Conservation (phyloP, 2,888 invertebrate species). For the Aleiodes alternator region DNA sequence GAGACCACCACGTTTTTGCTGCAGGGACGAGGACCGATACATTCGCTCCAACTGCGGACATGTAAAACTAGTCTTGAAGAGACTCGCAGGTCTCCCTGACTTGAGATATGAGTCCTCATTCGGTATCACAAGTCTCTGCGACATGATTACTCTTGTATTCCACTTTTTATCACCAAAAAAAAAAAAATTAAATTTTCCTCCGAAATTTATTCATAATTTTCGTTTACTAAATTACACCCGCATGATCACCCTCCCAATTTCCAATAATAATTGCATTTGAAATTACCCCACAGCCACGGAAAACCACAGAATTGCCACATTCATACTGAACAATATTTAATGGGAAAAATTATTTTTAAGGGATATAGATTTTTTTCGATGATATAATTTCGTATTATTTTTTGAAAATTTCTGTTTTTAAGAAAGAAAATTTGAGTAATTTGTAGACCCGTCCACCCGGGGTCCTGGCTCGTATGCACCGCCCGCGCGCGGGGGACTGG, state of each 20-base stretch:
- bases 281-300: too few species aligned
- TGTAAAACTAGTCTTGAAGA: conserved; percentile 77
- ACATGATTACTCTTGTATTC: conserved; percentile 57
- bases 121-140: conserved; percentile 65
- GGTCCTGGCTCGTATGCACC: conserved; percentile 65
- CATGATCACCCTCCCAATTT: background rate
- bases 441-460: conserved; percentile 45
- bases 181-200: background rate
- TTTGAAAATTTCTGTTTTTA: too few species aligned
- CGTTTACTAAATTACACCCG: background rate
- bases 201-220: conserved; percentile 4
- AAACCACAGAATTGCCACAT: too few species aligned
- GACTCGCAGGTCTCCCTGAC: conserved; percentile 71
- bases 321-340: too few species aligned
- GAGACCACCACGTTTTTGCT: conserved; percentile 84
- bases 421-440: background rate
- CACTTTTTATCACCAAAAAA: background rate
- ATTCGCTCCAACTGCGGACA: conserved; percentile 82
- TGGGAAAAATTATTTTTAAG: too few species aligned
- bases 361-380: too few species aligned
- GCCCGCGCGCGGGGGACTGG: conserved; percentile 73
- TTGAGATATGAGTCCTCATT: conserved; percentile 74
- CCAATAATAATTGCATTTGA: too few species aligned
- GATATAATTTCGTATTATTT: too few species aligned
- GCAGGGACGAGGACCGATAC: conserved; percentile 84